Conservation (phyloP, 2,113 vertebrate species). For the Ictidomys tridecemlineatus region DNA sequence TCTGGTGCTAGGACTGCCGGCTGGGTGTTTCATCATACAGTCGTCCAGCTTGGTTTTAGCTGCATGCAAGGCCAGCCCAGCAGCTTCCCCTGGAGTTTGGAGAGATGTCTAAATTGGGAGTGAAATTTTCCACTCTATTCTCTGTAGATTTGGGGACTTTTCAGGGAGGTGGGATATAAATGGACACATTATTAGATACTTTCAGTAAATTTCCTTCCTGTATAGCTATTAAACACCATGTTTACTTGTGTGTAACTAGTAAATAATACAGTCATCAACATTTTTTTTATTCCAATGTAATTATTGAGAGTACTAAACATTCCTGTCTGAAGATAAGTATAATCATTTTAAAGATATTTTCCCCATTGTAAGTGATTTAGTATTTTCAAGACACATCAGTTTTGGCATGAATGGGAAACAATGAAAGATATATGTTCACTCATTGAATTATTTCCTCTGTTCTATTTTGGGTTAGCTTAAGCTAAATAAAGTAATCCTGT, state of each 20-base stretch:
- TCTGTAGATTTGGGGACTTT: conserved; percentile 42
- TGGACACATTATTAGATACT: conserved; percentile 66
- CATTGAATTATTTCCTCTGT: conserved; percentile 65
- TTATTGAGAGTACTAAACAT: conserved; percentile 26
- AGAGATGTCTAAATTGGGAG: conserved; percentile 67
- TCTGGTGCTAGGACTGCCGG: neutral
- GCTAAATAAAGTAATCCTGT: conserved; percentile 70
- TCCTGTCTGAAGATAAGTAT: neutral
- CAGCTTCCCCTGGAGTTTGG: conserved; percentile 45
- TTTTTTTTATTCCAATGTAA: neutral
- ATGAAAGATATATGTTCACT: conserved; percentile 48
- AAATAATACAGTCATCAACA: conserved; percentile 40
- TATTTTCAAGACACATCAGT: conserved; percentile 6
- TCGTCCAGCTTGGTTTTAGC: neutral
- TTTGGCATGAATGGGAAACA: conserved; percentile 46
- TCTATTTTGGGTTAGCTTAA: conserved; percentile 63
- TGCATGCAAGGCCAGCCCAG: neutral
- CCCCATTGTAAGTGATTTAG: neutral
- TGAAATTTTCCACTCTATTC: conserved; percentile 67
- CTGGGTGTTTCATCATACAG: neutral
- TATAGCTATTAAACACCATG: neutral
- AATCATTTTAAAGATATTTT: conserved; percentile 37
- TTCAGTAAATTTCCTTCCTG: conserved; percentile 67
- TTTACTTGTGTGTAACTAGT: conserved; percentile 20
- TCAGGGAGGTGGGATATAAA: conserved; percentile 54